A percentile compares a stretch with the other conserved stretches of the same genome.
phyloP scores from a whole-genome alignment of 2,113 vertebrate genomes.

The Aplodontia rufa region DNA sequence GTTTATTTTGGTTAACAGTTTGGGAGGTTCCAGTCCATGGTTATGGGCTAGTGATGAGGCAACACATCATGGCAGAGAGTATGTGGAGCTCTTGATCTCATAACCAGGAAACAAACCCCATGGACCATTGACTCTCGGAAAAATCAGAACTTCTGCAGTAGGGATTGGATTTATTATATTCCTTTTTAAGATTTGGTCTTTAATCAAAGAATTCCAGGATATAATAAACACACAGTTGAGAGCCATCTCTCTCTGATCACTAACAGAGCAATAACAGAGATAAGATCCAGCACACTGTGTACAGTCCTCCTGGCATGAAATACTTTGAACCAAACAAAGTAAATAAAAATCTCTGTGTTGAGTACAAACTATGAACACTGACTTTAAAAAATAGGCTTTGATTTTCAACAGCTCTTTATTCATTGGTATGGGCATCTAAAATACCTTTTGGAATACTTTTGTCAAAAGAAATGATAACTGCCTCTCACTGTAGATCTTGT shows the following conservation, averaged over 20 bases:
- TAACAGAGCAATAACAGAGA: not conserved
- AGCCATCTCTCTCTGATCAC: not conserved
- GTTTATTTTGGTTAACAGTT: not conserved
- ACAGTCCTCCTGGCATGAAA: not conserved
- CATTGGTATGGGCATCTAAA: not conserved
- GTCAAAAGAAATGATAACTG: not conserved
- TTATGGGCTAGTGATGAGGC: not conserved
- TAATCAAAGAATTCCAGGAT: not conserved
- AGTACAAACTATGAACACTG: not conserved
- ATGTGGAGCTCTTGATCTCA: not conserved
- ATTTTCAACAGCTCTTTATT: conserved; percentile 54
- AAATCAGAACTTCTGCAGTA: not conserved
- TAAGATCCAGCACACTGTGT: not conserved
- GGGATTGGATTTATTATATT: not conserved
- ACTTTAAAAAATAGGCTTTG: not conserved
- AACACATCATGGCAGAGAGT: too few species aligned
- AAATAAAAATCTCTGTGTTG: not conserved
- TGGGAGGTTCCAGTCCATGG: not conserved
- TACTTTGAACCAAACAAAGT: not conserved
- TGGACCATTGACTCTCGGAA: not conserved
- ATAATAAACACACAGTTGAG: not conserved
- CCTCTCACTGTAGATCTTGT: not conserved
- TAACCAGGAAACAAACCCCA: not conserved
- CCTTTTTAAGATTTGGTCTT: not conserved
- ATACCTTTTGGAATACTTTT: not conserved